Percentiles rank a stretch among this genome's conserved stretches.
Conservation (phyloP, 2,888 invertebrate genomes). For the Drosophila nigricruria region DNA sequence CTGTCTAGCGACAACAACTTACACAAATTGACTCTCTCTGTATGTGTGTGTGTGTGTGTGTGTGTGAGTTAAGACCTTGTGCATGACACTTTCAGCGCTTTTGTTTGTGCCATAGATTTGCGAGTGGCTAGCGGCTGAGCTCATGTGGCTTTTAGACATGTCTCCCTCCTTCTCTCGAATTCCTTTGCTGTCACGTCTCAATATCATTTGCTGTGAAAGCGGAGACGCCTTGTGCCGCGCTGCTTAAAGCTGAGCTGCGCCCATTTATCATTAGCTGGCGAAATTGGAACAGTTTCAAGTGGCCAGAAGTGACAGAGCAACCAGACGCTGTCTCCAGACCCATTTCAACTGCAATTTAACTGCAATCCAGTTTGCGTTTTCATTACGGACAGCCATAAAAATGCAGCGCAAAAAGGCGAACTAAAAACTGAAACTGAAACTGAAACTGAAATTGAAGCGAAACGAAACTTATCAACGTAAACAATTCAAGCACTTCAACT, state of each 20-base stretch:
- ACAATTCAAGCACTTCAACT: slow-evolving; percentile 77
- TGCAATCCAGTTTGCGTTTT: slow-evolving; percentile 73
- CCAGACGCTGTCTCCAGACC: slow-evolving; percentile 10
- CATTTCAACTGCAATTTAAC: slow-evolving; percentile 76
- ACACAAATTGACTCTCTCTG: slow-evolving; percentile 29
- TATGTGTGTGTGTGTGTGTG: slow-evolving; percentile 30
- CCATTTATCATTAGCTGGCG: slow-evolving; percentile 51
- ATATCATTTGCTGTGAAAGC: slow-evolving; percentile 60
- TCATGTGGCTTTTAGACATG: slow-evolving; percentile 49
- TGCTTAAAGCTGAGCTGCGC: slow-evolving; percentile 29
- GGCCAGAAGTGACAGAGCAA: slow-evolving; percentile 32
- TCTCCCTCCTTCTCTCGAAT: background rate
- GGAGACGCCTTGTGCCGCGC: slow-evolving; percentile 20
- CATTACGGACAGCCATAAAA: slow-evolving; percentile 70
- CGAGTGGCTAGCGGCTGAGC: slow-evolving; percentile 41
- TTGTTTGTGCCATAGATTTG: slow-evolving; percentile 57
- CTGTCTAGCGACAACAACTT: slow-evolving; percentile 34
- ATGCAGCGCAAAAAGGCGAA: background rate
- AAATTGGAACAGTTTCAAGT: slow-evolving; percentile 62
- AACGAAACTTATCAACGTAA: slow-evolving; percentile 73
- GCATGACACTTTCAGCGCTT: slow-evolving; percentile 47
- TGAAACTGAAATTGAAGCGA: slow-evolving; percentile 4
- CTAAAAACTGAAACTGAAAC: background rate
- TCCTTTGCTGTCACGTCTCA: slow-evolving; percentile 62
- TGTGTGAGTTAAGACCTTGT: slow-evolving; percentile 56